These are phyloP conservation scores for Steinernema feltiae DNA, from an alignment of 1,140 invertebrate genomes.

Conservation along the genomic window DNA sequence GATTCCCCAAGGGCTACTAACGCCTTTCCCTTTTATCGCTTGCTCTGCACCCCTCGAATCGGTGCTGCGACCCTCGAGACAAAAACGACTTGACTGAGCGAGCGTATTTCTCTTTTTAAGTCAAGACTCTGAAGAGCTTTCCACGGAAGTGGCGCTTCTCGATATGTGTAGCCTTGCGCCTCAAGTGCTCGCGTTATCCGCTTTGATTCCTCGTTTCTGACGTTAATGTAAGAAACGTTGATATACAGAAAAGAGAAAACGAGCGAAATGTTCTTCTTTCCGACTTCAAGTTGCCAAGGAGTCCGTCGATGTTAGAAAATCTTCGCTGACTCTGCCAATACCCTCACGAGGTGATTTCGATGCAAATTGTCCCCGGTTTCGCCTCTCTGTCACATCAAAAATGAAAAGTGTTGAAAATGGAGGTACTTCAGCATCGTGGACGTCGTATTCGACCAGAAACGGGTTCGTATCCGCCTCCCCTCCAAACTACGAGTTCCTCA, in stretches of 20 bases:
- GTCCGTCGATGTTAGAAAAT: background rate
- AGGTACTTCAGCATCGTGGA: background rate
- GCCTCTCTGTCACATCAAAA: background rate
- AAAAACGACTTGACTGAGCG: background rate
- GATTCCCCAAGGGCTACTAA: background rate
- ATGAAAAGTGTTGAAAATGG: constrained; percentile 1
- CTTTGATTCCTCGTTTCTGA: background rate
- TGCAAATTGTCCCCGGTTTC: background rate
- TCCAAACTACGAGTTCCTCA: background rate
- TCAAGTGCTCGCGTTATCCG: no score
- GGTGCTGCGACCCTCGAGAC: background rate
- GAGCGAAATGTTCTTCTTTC: background rate
- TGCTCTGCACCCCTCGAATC: background rate
- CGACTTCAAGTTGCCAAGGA: background rate
- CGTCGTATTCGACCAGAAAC: background rate
- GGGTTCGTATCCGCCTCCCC: background rate
- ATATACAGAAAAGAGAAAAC: background rate
- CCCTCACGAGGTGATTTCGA: background rate
- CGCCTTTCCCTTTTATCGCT: background rate
- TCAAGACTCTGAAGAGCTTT: background rate
- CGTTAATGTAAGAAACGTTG: background rate
- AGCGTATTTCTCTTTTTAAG: background rate
- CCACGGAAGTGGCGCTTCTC: no score
- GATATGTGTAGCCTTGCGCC: no score
- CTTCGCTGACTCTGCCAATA: no score